Evolutionary conservation across 2,797 vertebrate genomes (phyloP), one percentile per base, ranked within the genome.

Genomic region (Molossus molossus): DNA sequence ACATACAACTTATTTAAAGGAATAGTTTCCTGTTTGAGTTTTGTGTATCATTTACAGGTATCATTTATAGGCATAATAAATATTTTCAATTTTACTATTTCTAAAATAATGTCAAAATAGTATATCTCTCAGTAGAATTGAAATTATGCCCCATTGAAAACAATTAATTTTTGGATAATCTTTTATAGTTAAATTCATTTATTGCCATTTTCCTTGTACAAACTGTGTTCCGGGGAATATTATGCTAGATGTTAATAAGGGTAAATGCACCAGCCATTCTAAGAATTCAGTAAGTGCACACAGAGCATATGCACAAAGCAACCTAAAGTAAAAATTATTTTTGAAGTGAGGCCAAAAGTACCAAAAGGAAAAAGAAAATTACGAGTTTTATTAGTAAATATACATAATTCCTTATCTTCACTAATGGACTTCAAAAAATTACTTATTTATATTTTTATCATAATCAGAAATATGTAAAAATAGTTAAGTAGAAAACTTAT

Each of bases 51-150:
- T 45, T 45, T 45, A 45, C 40, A 45, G 27, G 3, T 55, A 13
- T 57, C 58, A 84, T 64, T 91, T n/a, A 29, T 25, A 83, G 4
- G 48, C 11, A 50, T 57, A 45, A 88, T 37, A 50, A 57, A 53
- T 37, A 14, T 2, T 94, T 5, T 65, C 58, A 75, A 65, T 62
- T 93, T 95, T 60, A 9, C 55, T 84, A 87, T 75, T 85, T 81
- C 64, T 10, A 75, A 77, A 14, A 37, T 75, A 79, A 69, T 15
- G 4, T 40, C 21, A 60, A 25, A n/a, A 89, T 65, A 55, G 1
- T 65, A 25, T 65, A 81, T 62, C 37, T 67, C 48, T 67, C 48
- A 69, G 1, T 21, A 33, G 76, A 93, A 87, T 37, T 62, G n/a
- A 72, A 57, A 82, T 37, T 62, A 4, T 13, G 7, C 2, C 17